Percentiles rank a stretch among this genome's conserved stretches.
Conservation (phyloP, 2,113 vertebrate species). For the Apistogramma diplotaenia region DNA sequence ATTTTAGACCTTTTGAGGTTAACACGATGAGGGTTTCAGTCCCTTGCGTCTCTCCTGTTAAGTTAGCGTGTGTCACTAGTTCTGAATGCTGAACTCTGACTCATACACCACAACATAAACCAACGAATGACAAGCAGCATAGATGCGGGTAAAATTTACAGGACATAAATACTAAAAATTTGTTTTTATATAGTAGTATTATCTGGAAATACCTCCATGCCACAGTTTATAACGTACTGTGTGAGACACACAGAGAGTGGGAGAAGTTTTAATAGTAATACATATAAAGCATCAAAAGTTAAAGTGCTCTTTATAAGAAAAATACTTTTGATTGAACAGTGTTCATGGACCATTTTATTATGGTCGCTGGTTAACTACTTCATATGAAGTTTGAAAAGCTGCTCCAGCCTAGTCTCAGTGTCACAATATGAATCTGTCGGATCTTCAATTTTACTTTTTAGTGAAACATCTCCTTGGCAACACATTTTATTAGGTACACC, state of each 20-base stretch:
- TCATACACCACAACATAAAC: background rate
- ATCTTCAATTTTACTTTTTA: background rate
- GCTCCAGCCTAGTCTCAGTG: background rate
- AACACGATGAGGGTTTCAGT: background rate
- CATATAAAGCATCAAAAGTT: background rate
- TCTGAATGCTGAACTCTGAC: background rate
- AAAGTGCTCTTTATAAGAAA: too few species aligned
- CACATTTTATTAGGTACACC: too few species aligned
- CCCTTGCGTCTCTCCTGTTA: rapidly evolving
- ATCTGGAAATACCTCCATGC: background rate
- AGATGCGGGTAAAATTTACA: background rate
- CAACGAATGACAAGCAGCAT: background rate
- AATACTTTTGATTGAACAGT: background rate
- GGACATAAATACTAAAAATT: background rate
- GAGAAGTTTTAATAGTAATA: background rate
- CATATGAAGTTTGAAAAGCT: background rate
- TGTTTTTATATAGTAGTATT: background rate
- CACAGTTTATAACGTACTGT: background rate
- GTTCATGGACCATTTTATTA: background rate
- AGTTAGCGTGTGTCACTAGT: background rate
- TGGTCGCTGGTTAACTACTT: background rate
- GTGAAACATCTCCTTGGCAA: background rate
- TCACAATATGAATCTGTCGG: background rate
- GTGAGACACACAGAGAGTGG: background rate
- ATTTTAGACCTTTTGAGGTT: background rate